These are phyloP conservation scores for Dendropsophus ebraccatus DNA, from an alignment of 2,113 vertebrate genomes.

Conservation along the genomic window DNA sequence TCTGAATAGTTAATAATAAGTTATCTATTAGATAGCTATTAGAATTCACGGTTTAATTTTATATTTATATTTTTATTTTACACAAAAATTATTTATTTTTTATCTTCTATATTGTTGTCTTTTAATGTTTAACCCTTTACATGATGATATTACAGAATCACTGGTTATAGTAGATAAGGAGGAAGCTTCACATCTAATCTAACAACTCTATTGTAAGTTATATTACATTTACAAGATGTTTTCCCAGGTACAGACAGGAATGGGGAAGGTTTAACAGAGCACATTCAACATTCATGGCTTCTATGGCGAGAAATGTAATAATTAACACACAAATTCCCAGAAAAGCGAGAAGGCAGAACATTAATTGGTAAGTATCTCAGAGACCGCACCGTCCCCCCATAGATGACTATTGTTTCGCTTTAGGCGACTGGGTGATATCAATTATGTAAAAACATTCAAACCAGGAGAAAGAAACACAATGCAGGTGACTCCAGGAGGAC, in stretches of 20 bases:
- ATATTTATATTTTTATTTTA: too few relatives aligned
- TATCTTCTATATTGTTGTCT: too few relatives aligned
- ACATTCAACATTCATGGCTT: constrained; percentile 16
- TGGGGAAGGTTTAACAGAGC: neutral
- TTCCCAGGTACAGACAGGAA: neutral
- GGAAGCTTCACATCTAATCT: neutral
- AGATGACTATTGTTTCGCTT: constrained; percentile 33
- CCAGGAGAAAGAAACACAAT: constrained; percentile 22
- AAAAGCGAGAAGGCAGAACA: constrained; percentile 10
- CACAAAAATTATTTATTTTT: too few relatives aligned
- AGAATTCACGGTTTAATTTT: too few relatives aligned
- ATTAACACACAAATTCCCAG: neutral
- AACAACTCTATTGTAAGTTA: neutral
- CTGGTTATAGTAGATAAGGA: neutral
- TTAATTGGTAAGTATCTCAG: constrained; percentile 49
- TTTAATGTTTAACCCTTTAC: too few relatives aligned
- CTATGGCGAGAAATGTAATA: constrained; percentile 2
- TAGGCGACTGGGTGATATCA: constrained; percentile 42
- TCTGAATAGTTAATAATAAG: too few relatives aligned
- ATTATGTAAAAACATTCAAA: constrained; percentile 50
- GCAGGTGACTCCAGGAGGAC: constrained; percentile 7
- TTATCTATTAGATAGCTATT: too few relatives aligned
- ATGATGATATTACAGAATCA: too few relatives aligned
- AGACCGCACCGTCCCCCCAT: neutral
- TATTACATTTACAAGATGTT: neutral